phyloP scores from a whole-genome alignment of 2,113 vertebrate species.

The Cryptotis parvus region DNA sequence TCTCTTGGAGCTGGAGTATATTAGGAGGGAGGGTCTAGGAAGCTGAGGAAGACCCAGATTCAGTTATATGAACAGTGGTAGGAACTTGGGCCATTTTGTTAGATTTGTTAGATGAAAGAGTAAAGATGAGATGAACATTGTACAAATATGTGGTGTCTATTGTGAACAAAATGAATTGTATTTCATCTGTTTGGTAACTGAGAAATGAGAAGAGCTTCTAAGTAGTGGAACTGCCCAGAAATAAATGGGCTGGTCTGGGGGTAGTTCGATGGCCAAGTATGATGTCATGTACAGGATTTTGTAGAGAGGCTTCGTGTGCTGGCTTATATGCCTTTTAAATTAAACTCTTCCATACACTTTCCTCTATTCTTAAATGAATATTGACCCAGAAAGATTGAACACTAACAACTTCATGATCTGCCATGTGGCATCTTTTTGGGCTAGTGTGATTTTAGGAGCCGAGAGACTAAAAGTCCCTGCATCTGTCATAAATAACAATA shows the following conservation, averaged over 20 bases:
- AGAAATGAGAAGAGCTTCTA: background rate
- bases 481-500: background rate
- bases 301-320: background rate
- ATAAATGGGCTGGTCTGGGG: background rate
- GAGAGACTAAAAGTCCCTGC: background rate
- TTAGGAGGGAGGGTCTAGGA: background rate
- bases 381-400: constrained; percentile 14
- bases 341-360: background rate
- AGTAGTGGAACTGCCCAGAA: background rate
- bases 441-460: background rate
- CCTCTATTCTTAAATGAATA: constrained; percentile 32
- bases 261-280: background rate
- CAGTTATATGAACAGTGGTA: background rate
- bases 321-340: background rate
- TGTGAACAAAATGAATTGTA: constrained; percentile 8
- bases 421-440: constrained; percentile 38
- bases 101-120: constrained; percentile 34
- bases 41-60: background rate
- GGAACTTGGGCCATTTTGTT: background rate
- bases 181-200: background rate
- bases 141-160: constrained; percentile 28
- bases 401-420: background rate
- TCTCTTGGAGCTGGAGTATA: background rate
- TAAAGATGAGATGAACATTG: background rate
- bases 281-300: background rate